Evolutionary conservation across 2,888 invertebrate species (phyloP).

Genomic region (Pelosia muscerda): DNA sequence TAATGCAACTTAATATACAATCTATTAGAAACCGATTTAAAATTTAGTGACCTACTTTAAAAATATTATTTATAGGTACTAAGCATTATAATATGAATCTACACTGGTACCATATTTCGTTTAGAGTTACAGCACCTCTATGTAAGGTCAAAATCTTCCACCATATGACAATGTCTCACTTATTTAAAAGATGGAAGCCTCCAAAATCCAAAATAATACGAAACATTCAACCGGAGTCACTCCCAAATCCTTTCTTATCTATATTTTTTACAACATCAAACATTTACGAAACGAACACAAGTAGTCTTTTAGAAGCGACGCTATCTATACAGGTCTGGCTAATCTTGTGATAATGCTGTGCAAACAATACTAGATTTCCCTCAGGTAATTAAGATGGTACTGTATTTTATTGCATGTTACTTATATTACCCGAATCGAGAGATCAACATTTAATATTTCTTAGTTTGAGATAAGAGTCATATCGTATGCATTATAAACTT

Average conservation of each 20-base stretch:
- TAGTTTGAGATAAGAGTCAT: background rate
- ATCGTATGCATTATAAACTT: background rate
- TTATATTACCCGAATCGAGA: constrained; percentile 24
- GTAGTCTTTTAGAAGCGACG: constrained; percentile 45
- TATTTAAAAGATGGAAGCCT: background rate
- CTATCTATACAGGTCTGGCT: constrained; percentile 67
- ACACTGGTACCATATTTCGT: too few relatives aligned
- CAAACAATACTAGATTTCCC: constrained; percentile 60
- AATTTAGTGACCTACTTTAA: background rate
- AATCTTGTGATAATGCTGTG: constrained; percentile 62
- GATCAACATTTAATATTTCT: constrained; percentile 11
- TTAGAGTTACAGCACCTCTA: too few relatives aligned
- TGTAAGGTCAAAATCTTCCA: too few relatives aligned
- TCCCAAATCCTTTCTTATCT: constrained; percentile 46
- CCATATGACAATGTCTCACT: too few relatives aligned
- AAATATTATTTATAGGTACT: too few relatives aligned
- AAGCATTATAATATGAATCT: too few relatives aligned
- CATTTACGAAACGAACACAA: constrained; percentile 66
- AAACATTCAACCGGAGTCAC: constrained; percentile 18
- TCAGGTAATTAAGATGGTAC: constrained; percentile 54
- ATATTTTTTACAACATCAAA: constrained; percentile 51
- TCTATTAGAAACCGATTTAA: background rate
- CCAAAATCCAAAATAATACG: background rate
- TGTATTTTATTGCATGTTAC: constrained; percentile 34
- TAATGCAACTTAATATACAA: background rate